Evolutionary conservation across 1,140 invertebrate species (phyloP).

Genomic region (Penaeus chinensis): DNA sequence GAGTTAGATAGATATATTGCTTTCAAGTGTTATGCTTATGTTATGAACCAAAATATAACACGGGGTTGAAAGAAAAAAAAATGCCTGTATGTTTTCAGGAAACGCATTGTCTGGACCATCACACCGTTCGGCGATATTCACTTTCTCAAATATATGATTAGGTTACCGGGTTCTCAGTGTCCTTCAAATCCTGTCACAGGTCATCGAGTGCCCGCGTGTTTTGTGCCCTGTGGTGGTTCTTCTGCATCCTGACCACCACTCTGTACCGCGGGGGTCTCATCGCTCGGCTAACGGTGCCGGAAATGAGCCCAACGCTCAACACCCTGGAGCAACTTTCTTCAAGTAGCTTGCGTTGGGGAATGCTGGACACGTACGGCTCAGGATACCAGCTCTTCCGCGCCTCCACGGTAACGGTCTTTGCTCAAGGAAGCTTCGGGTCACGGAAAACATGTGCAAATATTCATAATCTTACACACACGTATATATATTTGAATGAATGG

Average conservation of each 20-base stretch:
- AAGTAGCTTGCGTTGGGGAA: conserved; percentile 41
- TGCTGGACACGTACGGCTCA: conserved; percentile 60
- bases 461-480: no score
- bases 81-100: no score
- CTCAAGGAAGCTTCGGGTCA: no score
- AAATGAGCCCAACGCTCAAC: conserved; percentile 41
- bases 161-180: no score
- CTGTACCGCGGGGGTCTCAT: conserved; percentile 45
- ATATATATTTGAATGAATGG: no score
- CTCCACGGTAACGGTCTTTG: conserved; percentile 11
- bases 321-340: conserved; percentile 44
- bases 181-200: not conserved
- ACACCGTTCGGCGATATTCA: no score
- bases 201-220: conserved; percentile 25
- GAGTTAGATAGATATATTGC: no score
- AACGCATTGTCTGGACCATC: no score
- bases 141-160: no score
- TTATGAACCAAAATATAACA: no score
- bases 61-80: no score
- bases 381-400: conserved; percentile 52
- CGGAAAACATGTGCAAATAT: not conserved
- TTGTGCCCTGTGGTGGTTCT: conserved; percentile 51
- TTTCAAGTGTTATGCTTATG: no score
- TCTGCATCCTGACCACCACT: conserved; percentile 53
- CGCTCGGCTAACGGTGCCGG: conserved; percentile 44